A percentile compares a stretch with the other conserved stretches of the same genome.
Evolutionary conservation across 35 echinoderm and acorn worm species (phyloP).

Genomic region (Diadema setosum): DNA sequence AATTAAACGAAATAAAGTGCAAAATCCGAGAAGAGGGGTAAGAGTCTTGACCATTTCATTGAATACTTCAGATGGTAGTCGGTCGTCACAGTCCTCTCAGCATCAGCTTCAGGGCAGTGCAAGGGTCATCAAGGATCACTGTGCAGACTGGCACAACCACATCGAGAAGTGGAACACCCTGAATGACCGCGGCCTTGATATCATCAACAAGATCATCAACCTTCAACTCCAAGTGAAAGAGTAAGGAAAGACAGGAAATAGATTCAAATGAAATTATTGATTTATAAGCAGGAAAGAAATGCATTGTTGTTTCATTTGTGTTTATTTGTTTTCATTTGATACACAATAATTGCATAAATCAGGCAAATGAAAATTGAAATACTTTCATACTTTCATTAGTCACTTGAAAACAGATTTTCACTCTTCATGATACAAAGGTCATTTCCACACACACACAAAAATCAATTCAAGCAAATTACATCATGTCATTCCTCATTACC

Average conservation of each 20-base stretch:
- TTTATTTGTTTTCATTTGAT: too few relatives aligned
- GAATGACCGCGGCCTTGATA: conserved; percentile 74
- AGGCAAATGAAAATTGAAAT: background rate
- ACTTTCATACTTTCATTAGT: background rate
- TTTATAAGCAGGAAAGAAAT: background rate
- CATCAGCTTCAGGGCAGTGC: conserved; percentile 64
- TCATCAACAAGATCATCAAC: conserved; percentile 70
- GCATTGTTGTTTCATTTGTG: background rate
- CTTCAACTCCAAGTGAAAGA: conserved; percentile 61
- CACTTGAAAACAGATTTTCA: too few relatives aligned
- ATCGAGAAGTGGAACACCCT: conserved; percentile 78
- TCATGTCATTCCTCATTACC: too few relatives aligned
- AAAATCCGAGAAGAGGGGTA: too few relatives aligned
- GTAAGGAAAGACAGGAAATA: background rate
- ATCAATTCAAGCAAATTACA: too few relatives aligned
- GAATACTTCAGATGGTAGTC: too few relatives aligned
- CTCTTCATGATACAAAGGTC: too few relatives aligned
- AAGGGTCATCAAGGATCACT: conserved; percentile 81
- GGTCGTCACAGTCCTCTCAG: too few relatives aligned
- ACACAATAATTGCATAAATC: background rate
- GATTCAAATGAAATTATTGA: background rate
- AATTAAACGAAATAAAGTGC: too few relatives aligned
- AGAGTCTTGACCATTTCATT: too few relatives aligned
- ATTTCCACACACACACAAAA: too few relatives aligned
- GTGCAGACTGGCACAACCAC: conserved; percentile 98